Evolutionary conservation across 2,797 vertebrate genomes (phyloP).

Genomic region (Periophthalmus magnuspinnatus): DNA sequence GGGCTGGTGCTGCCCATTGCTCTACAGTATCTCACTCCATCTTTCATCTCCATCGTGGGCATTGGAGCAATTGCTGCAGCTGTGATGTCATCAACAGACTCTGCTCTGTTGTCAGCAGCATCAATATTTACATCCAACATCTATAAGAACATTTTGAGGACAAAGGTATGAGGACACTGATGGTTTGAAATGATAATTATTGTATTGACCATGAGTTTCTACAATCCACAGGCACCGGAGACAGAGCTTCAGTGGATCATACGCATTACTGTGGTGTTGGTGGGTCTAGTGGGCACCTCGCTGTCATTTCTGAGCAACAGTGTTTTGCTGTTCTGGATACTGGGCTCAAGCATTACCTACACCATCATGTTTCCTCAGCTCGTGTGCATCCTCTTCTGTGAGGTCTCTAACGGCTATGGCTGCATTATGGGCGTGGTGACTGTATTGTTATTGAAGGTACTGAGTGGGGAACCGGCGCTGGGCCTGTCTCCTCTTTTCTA

Average conservation of each 20-base stretch:
- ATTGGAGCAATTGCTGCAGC: constrained; percentile 65
- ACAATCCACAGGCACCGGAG: constrained; percentile 75
- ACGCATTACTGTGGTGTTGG: constrained; percentile 64
- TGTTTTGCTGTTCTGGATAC: constrained; percentile 76
- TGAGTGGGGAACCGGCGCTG: constrained; percentile 54
- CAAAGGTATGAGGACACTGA: constrained; percentile 8
- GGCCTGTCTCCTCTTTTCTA: constrained; percentile 55
- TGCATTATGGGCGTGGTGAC: constrained; percentile 32
- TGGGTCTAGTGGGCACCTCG: constrained; percentile 61
- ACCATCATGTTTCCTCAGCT: constrained; percentile 78
- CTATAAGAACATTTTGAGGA: constrained; percentile 60
- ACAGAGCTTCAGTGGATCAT: constrained; percentile 75
- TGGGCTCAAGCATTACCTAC: constrained; percentile 74
- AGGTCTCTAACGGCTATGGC: constrained; percentile 71
- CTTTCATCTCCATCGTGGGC: constrained; percentile 44
- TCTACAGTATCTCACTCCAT: constrained; percentile 48
- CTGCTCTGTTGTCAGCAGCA: constrained; percentile 58
- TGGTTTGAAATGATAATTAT: not conserved
- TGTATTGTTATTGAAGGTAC: constrained; percentile 35
- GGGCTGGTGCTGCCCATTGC: constrained; percentile 51
- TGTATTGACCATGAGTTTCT: not conserved
- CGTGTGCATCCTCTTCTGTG: constrained; percentile 71
- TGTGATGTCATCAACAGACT: constrained; percentile 68
- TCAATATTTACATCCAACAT: constrained; percentile 61
- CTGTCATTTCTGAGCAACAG: constrained; percentile 68